phyloP scores from a whole-genome alignment of 2,888 invertebrate genomes.

The Scaptomyza cyrtandrae region DNA sequence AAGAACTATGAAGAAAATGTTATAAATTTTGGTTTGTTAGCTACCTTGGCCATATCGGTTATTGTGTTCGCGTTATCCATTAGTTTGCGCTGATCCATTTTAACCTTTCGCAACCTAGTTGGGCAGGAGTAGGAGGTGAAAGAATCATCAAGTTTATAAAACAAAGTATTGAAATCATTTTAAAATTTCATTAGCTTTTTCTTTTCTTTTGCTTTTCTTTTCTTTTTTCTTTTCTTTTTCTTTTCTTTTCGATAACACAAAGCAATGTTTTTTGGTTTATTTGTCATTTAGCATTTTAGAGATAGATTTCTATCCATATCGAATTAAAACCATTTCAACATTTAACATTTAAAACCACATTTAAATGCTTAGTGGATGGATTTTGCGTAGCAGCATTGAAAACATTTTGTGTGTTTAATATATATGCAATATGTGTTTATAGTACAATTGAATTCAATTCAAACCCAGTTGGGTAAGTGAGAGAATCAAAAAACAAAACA shows the following conservation, averaged over 20 bases:
- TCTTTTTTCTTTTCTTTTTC: neutral
- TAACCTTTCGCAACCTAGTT: slow-evolving; percentile 97
- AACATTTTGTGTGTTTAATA: no score
- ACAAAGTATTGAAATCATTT: slow-evolving; percentile 21
- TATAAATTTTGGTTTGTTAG: slow-evolving; percentile 56
- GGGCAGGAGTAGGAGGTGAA: slow-evolving; percentile 42
- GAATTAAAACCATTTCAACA: neutral
- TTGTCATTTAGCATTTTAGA: slow-evolving; percentile 1
- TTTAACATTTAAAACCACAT: slow-evolving; percentile 19
- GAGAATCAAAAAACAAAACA: neutral
- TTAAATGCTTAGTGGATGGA: slow-evolving; percentile 2
- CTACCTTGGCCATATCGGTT: slow-evolving; percentile 99
- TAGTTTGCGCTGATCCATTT: slow-evolving; percentile 99
- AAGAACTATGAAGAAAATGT: neutral
- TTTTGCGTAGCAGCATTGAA: no score
- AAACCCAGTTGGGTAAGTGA: neutral
- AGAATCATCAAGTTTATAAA: slow-evolving; percentile 66
- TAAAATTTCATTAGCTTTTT: neutral
- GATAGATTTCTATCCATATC: slow-evolving; percentile 2
- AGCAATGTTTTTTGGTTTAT: slow-evolving; percentile 2
- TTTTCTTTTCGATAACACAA: slow-evolving; percentile 11
- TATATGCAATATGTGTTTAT: no score
- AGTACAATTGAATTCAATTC: neutral
- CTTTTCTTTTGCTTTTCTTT: neutral
- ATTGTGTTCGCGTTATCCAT: slow-evolving; percentile 99